Percentiles rank a stretch among this genome's conserved stretches.
Evolutionary conservation across 2,113 vertebrate genomes (phyloP).

Genomic region (Microtus oregoni): DNA sequence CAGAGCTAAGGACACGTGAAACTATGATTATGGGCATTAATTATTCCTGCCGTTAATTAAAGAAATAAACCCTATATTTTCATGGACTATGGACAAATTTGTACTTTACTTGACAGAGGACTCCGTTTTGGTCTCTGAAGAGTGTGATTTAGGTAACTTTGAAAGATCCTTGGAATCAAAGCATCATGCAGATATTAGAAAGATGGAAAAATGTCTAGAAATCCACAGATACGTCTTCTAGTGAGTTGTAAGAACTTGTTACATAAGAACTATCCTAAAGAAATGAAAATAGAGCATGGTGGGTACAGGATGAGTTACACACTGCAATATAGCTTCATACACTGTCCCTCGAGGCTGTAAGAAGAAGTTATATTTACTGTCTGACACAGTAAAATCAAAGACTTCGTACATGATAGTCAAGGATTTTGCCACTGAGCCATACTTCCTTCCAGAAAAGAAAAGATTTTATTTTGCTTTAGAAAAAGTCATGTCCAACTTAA

Average conservation of each 20-base stretch:
- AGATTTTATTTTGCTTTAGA: not conserved
- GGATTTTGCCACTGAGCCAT: not conserved
- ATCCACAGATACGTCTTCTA: not conserved
- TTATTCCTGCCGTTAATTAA: not conserved
- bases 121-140: not conserved
- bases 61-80: not conserved
- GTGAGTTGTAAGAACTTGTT: not conserved
- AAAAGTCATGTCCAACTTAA: not conserved
- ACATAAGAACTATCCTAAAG: not conserved
- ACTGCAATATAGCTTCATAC: not conserved
- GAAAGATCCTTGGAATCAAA: not conserved
- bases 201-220: not conserved
- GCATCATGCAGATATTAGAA: not conserved
- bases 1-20: not conserved
- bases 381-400: no score
- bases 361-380: not conserved
- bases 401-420: not conserved
- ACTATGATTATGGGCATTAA: not conserved
- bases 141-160: not conserved
- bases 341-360: accelerated
- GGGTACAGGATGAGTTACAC: no score
- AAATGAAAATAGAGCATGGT: not conserved
- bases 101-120: not conserved
- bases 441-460: not conserved
- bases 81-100: not conserved